Percentiles rank a stretch among this genome's conserved stretches.
Conservation (phyloP, 92 coral and sea anemone genomes). For the Nematostella vectensis region DNA sequence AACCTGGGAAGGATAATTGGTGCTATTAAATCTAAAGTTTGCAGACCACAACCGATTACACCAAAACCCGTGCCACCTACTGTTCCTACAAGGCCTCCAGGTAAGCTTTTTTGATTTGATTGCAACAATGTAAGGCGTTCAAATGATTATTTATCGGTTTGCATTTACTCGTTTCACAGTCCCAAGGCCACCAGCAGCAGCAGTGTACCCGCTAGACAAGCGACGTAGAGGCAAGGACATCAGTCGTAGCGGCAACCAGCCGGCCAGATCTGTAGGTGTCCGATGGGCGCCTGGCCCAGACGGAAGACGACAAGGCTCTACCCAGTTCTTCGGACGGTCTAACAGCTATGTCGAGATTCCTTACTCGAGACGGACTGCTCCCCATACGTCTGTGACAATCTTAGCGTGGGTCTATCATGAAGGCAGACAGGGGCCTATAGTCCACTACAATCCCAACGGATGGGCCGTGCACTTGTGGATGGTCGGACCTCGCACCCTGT, state of each 20-base stretch:
- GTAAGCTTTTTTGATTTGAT: too few species aligned
- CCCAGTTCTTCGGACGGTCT: constrained; percentile 43
- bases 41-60: constrained; percentile 2
- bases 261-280: constrained; percentile 45
- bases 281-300: constrained; percentile 54
- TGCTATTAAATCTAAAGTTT: constrained; percentile 1
- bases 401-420: constrained; percentile 58
- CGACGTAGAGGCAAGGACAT: constrained; percentile 48
- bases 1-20: background rate
- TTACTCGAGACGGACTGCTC: constrained; percentile 43
- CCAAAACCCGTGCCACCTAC: background rate
- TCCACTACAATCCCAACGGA: constrained; percentile 45
- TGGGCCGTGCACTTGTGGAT: constrained; percentile 70
- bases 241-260: constrained; percentile 51
- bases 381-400: constrained; percentile 39
- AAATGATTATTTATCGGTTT: too few species aligned
- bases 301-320: constrained; percentile 43
- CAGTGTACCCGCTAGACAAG: constrained; percentile 51
- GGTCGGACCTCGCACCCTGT: constrained; percentile 47
- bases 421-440: constrained; percentile 48
- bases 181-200: constrained; percentile 38
- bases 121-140: too few species aligned
- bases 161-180: constrained; percentile 13
- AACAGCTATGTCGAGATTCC: constrained; percentile 70
- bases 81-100: background rate